Conservation (phyloP, 2,113 vertebrate species). For the Tenrec ecaudatus region DNA sequence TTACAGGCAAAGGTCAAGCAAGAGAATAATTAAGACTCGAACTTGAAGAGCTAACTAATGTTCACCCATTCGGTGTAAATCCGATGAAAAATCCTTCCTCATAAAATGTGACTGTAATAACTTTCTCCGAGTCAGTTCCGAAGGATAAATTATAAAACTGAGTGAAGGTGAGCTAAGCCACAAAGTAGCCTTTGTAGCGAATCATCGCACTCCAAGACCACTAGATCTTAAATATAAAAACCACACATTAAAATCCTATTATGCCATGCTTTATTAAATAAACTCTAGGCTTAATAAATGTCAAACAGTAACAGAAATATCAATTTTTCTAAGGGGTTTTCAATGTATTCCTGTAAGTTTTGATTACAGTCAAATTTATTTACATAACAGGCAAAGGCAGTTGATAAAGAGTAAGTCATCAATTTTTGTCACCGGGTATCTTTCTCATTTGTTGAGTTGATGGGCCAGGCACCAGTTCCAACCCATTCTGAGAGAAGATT, state of each 20-base stretch:
- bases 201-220: background rate
- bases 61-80: background rate
- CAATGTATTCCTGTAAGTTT: conserved; percentile 26
- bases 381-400: conserved; percentile 8
- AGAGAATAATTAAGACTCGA: conserved; percentile 65
- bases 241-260: conserved; percentile 5
- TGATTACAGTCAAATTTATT: conserved; percentile 5
- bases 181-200: background rate
- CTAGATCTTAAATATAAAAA: background rate
- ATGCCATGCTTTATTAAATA: conserved; percentile 22
- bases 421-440: background rate
- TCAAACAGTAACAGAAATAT: conserved; percentile 51
- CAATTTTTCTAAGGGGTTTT: conserved; percentile 20
- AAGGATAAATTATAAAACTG: conserved; percentile 62
- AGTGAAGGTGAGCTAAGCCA: conserved; percentile 37
- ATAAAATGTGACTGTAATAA: background rate
- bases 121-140: conserved; percentile 21
- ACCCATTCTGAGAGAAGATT: background rate
- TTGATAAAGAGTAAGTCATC: conserved; percentile 6
- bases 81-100: conserved; percentile 55
- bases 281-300: conserved; percentile 29
- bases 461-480: background rate
- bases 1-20: conserved; percentile 72
- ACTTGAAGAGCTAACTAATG: conserved; percentile 53
- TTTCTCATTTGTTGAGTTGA: conserved; percentile 3